Percentiles rank a stretch among this genome's conserved stretches.
phyloP scores from a whole-genome alignment of 2,113 vertebrate species.

The Poicephalus gulielmi region DNA sequence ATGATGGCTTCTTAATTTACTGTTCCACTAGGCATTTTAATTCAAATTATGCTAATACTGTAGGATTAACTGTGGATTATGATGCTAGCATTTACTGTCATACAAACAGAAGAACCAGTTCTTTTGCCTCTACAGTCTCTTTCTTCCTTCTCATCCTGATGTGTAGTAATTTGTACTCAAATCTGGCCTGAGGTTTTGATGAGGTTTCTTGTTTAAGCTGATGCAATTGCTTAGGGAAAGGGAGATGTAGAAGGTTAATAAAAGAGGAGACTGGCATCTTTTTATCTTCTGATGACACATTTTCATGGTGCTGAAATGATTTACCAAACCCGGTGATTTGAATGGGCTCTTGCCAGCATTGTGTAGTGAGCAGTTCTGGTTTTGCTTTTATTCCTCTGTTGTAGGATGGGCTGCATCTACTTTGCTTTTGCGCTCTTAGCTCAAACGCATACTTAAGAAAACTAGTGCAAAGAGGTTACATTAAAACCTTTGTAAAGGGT shows the following conservation, averaged over 20 bases:
- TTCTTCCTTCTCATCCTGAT: not conserved
- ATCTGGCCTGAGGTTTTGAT: conserved; percentile 18
- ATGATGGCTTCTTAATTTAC: conserved; percentile 47
- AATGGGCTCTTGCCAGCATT: not conserved
- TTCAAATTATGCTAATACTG: conserved; percentile 57
- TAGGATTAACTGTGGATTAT: conserved; percentile 56
- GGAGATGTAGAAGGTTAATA: not conserved
- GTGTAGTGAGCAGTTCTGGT: not conserved
- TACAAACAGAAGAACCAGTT: conserved; percentile 6
- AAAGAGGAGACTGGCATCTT: not conserved
- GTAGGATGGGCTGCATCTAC: not conserved
- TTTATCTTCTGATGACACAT: not conserved
- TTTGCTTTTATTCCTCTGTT: not conserved
- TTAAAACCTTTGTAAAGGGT: not conserved
- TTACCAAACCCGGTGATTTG: not conserved
- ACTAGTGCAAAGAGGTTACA: not conserved
- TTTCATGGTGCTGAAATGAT: not conserved
- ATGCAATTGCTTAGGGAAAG: not conserved
- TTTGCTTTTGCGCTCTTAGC: not conserved
- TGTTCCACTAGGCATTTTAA: conserved; percentile 46
- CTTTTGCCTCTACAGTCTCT: not conserved
- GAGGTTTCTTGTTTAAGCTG: conserved; percentile 14
- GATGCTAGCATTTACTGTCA: conserved; percentile 33
- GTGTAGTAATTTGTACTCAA: conserved; percentile 1
- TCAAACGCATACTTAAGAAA: not conserved